Percentiles rank a stretch among this genome's conserved stretches.
Evolutionary conservation across 2,888 invertebrate species (phyloP).

Genomic region (Pseudococcus longispinus): DNA sequence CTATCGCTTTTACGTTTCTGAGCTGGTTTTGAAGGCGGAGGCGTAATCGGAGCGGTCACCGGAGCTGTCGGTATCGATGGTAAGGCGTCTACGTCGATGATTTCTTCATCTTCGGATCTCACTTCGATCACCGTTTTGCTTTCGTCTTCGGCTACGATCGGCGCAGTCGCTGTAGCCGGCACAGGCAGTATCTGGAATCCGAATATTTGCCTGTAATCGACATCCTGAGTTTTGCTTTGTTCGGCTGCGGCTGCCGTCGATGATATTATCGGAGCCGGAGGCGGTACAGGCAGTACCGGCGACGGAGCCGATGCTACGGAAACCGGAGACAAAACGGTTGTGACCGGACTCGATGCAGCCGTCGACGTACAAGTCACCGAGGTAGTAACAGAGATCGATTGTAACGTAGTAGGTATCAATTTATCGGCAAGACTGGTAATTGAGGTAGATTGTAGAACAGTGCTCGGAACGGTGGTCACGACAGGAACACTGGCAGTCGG

Average conservation of each 20-base stretch:
- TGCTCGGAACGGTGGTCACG: not conserved
- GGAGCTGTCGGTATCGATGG: not conserved
- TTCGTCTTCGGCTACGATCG: not conserved
- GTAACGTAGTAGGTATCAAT: not conserved
- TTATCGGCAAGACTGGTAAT: not conserved
- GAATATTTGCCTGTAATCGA: constrained; percentile 51
- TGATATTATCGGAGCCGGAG: constrained; percentile 17
- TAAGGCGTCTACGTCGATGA: not conserved
- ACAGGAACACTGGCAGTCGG: not conserved
- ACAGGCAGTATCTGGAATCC: constrained; percentile 5
- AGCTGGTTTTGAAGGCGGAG: not conserved
- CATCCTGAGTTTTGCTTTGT: constrained; percentile 29
- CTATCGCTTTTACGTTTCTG: not conserved
- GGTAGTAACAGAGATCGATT: not conserved
- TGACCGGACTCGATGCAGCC: not conserved
- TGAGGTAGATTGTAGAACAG: not conserved
- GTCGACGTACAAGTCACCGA: not conserved
- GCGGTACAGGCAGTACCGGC: not conserved
- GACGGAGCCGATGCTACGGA: not conserved
- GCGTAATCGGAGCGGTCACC: not conserved
- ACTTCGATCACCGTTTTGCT: not conserved
- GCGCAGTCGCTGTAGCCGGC: not conserved
- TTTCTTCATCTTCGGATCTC: not conserved
- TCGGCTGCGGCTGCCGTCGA: constrained; percentile 14
- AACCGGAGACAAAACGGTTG: not conserved